Base-by-base conservation (phyloP, 2,888 invertebrate species). In the Agriopis marginaria region DNA sequence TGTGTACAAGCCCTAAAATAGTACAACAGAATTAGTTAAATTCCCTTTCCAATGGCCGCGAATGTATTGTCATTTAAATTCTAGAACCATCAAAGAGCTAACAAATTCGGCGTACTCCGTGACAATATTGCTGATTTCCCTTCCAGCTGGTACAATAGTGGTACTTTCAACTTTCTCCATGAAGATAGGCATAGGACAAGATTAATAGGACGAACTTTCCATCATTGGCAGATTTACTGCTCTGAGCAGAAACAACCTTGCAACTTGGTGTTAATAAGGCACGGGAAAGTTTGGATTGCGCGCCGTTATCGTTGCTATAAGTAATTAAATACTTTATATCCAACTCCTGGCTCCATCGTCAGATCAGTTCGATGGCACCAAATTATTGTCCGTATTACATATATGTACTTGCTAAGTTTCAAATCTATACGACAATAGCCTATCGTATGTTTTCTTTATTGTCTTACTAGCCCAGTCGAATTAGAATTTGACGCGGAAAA, bases 191-290 rank as follows among this genome's bases (percentile, higher is more conserved):
- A 68, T 40, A 61, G 68, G 63, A 59, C 56, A 67, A 74, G 74
- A 70, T 71, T 61, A 69, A 70, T 65, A 63, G 65, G 71, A 47
- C 70, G 70, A 74, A 74, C 68, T 71, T 74, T 74, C 71, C 59
- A 64, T 68, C 65, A 61, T 59, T 68, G 71, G 68, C 70, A 70
- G 70, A 74, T 74, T 71, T 71, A 74, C 63, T 23, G 71, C 68
- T 63, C 58, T 51, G 66, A 62, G 63, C 56, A 58, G 51, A 54
- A 53, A 40, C 3, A 49, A n/a, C 14, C 39, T 54, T 12, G 39
- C n/a, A 40, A 40, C 54, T 42, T 51, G 47, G 47, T 10, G 40
- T 50, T 64, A 58, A 50, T 62, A 56, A 61, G 66, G 47, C 47
- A 66, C 44, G 45, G 44, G 59, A 53, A 53, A 66, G 53, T 58